Evolutionary conservation across 2,797 vertebrate species (phyloP).

Genomic region (Gambelia wislizenii): DNA sequence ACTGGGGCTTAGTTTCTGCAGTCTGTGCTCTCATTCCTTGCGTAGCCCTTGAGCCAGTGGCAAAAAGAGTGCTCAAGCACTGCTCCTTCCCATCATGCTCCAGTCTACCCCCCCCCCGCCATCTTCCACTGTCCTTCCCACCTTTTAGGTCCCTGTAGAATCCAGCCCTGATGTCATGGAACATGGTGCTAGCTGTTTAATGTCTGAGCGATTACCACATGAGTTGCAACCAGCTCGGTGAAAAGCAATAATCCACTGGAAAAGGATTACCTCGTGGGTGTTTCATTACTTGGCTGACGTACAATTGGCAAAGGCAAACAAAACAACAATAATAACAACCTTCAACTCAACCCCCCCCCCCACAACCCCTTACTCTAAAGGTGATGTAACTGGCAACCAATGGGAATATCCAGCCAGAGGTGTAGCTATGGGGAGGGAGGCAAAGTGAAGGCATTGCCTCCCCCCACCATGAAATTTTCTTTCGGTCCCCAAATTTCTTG

Average conservation of each 20-base stretch:
- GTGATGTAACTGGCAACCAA: constrained; percentile 34
- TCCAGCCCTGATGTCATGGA: constrained; percentile 58
- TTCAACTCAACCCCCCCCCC: not conserved
- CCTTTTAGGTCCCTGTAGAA: constrained; percentile 26
- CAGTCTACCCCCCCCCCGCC: constrained; percentile 9
- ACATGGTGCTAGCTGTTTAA: constrained; percentile 49
- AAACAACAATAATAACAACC: constrained; percentile 57
- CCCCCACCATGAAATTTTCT: too few species aligned
- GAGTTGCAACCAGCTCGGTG: constrained; percentile 66
- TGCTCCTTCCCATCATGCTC: too few species aligned
- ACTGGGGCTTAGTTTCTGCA: too few species aligned
- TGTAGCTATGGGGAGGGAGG: too few species aligned
- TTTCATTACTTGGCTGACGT: constrained; percentile 58
- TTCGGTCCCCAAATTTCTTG: too few species aligned
- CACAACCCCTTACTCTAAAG: rapidly evolving
- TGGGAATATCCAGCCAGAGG: not conserved
- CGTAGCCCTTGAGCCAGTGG: too few species aligned
- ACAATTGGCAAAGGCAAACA: constrained; percentile 45
- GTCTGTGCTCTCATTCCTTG: too few species aligned
- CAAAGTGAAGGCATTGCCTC: too few species aligned
- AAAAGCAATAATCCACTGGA: constrained; percentile 68
- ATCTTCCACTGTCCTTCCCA: not conserved
- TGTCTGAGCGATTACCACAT: constrained; percentile 60
- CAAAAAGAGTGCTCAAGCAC: not conserved
- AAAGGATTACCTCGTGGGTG: constrained; percentile 41